A percentile compares a stretch with the other conserved stretches of the same genome.
phyloP scores from a whole-genome alignment of 1,140 invertebrate species.

The Rhagoletis zephyria region DNA sequence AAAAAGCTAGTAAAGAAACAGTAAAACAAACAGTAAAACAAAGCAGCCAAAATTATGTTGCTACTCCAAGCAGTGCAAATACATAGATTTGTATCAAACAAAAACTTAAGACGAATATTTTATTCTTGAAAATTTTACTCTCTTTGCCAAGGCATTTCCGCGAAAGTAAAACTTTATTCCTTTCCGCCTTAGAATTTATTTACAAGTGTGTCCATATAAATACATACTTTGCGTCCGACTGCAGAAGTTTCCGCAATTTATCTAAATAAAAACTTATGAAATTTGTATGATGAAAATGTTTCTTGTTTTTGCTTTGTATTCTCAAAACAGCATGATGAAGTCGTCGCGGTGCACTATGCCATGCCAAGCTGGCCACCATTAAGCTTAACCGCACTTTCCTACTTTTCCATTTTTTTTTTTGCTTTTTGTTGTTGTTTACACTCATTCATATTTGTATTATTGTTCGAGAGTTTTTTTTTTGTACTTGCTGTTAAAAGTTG shows the following conservation, averaged over 20 bases:
- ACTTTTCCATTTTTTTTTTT: neutral
- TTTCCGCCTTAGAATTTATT: neutral
- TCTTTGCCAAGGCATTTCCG: slow-evolving; percentile 4
- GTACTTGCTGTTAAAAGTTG: neutral
- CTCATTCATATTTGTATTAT: slow-evolving; percentile 42
- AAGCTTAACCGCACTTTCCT: neutral
- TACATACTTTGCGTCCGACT: neutral
- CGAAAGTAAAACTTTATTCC: neutral
- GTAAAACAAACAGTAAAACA: slow-evolving; percentile 12
- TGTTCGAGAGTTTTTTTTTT: neutral
- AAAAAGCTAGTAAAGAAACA: neutral
- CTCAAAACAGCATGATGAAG: neutral
- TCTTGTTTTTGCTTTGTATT: neutral
- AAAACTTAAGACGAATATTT: neutral
- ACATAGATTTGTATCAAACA: neutral
- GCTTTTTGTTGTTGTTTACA: neutral
- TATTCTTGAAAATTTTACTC: neutral
- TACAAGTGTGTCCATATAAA: neutral
- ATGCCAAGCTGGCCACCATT: neutral
- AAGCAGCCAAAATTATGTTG: neutral
- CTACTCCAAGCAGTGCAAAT: neutral
- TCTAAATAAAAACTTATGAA: slow-evolving; percentile 55
- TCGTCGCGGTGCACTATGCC: neutral
- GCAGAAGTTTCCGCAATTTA: slow-evolving; percentile 51
- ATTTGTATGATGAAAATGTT: slow-evolving; percentile 54